phyloP scores from a whole-genome alignment of 2,888 invertebrate species.

The Nymphalis c-album region DNA sequence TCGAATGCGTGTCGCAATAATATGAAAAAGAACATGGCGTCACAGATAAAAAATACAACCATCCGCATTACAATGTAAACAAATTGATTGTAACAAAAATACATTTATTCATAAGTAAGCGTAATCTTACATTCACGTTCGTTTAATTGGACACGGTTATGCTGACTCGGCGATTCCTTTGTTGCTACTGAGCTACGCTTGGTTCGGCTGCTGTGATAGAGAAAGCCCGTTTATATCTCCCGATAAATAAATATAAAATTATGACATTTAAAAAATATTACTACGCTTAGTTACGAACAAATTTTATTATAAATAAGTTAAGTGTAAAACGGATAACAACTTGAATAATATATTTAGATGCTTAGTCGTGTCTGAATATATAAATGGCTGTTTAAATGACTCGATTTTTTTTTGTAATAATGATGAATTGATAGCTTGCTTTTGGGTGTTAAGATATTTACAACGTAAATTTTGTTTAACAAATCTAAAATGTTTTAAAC shows the following conservation, averaged over 20 bases:
- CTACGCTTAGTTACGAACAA: too few relatives aligned
- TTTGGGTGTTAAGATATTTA: too few relatives aligned
- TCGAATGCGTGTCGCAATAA: conserved; percentile 5
- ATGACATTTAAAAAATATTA: neutral
- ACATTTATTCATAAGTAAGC: conserved; percentile 35
- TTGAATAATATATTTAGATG: neutral
- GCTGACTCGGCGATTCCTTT: conserved; percentile 41
- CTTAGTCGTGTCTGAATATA: conserved; percentile 10
- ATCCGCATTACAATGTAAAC: conserved; percentile 15
- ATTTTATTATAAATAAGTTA: too few relatives aligned
- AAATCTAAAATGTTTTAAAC: too few relatives aligned
- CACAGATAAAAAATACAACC: conserved; percentile 8
- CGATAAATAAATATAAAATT: neutral
- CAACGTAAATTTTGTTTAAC: too few relatives aligned
- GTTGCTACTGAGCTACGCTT: conserved; percentile 40
- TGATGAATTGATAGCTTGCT: neutral
- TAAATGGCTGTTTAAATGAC: conserved; percentile 16
- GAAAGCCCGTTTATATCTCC: conserved; percentile 13
- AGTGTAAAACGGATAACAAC: neutral
- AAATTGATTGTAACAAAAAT: conserved; percentile 23
- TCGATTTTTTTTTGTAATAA: neutral
- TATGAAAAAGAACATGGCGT: neutral
- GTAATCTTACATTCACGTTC: conserved; percentile 35
- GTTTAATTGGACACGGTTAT: conserved; percentile 41
- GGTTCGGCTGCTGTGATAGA: neutral